Base-by-base conservation (phyloP, 2,113 vertebrate genomes). In the Rafetus swinhoei region DNA sequence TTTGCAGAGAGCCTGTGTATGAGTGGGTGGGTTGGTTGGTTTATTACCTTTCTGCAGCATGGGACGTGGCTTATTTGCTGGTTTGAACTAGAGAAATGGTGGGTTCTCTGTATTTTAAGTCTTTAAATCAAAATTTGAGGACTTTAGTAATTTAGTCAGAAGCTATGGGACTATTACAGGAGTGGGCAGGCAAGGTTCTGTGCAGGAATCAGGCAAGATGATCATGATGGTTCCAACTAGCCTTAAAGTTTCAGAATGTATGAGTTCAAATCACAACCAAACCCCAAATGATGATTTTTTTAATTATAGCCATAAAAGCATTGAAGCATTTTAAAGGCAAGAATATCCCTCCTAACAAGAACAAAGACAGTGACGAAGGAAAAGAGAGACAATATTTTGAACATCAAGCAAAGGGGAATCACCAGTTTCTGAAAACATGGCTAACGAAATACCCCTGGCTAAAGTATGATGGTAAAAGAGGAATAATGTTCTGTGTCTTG, bases 391-490 rank as follows among this genome's bases (percentile, higher is more conserved):
- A 11, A 81, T 90, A 83, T 53, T 50, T 96, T 92, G 93, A 96
- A 80, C 81, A 2, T 45, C 93, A 94, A 84, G 91, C 95, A 85
- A 96, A 94, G 84, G 97, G 45, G 85, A 97, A 91, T 72, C 59
- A 14, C 50, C 97, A 94, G 10, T 98, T 98, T 95, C 96, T 95
- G 95, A 96, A 97, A 97, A 97, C 96, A 86, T 98, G 98, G 97
- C 90, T 98, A 53, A 97, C 92, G 52, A 97, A 97, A 91, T 98
- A 98, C 32, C 95, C 97, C 9, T 98, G 98, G 98, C 96, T 98
- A 84, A 93, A 98, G 53, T 98, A 98, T 1, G 96, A 98, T 76
- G 94, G 96, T 62, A 81, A 97, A 65, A 96, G 84, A 39, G 95
- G 95, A 85, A 94, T 97, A 54, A 98, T 97, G 97, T 98, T 98